Base-by-base conservation (phyloP, 2,797 vertebrate species). In the Sebastes hubbsi region DNA sequence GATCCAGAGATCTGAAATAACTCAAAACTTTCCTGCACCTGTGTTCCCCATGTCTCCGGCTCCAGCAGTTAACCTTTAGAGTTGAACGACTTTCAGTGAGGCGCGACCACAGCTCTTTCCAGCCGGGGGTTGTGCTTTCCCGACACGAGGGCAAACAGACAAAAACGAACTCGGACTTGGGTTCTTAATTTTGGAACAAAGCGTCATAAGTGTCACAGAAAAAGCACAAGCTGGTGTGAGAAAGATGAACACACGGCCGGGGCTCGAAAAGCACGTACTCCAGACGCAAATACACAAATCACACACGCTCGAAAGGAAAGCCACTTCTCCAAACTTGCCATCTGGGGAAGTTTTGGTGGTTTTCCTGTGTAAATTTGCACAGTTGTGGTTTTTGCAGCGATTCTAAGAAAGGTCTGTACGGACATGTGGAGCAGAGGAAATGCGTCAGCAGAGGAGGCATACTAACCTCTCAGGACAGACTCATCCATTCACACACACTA, bases 321-420 rank as follows among this genome's bases (percentile, higher is more conserved):
- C 72, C 78, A 92, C 88, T 91, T 89, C 91, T 87, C 83, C 54
- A 86, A 85, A 14, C 24, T 55, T 22, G 46, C 73, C 81, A 61
- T 84, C 64, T 85, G 76, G 84, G 81, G 89, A 85, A 84, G 68
- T 90, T 87, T 64, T 78, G 76, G 88, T 87, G 87, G 79, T 80
- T 92, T 89, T 88, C 87, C 77, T 84, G 78, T 73, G 87, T 75
- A 92, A 86, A 93, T 91, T 90, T 92, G 78, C 87, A 89, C 81
- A 93, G 82, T 88, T 88, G 87, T 67, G 90, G 79, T 60, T 92
- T 64, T 78, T 65, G 55, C 75, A 78, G 72, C 24, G 69, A 32
- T 62, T 68, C 91, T 91, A 87, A 88, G 72, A 89, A 90, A 89
- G 87, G 80, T 80, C 69, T 58, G 68, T 49, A 62, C 1, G 16